Evolutionary conservation across 2,888 invertebrate genomes (phyloP).

Genomic region (Diachrysia chrysitis): DNA sequence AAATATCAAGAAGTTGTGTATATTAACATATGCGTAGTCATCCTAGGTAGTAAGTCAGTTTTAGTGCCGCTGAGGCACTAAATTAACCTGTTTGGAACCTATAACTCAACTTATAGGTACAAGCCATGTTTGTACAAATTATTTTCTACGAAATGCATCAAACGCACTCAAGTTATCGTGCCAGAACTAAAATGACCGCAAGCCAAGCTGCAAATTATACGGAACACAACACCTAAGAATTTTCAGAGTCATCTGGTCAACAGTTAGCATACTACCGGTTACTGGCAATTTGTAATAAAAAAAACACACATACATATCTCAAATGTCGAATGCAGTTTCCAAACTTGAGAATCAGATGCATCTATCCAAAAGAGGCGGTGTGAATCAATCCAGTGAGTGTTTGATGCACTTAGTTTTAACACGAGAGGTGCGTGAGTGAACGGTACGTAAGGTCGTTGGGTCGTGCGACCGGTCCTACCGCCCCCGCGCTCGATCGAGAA

Average conservation of each 20-base stretch:
- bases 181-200: conserved; percentile 6
- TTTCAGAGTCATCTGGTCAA: conserved; percentile 29
- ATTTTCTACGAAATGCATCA: conserved; percentile 18
- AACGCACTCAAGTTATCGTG: conserved; percentile 4
- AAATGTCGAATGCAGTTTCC: conserved; percentile 61
- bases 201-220: conserved; percentile 7
- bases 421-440: conserved; percentile 83
- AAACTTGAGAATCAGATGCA: conserved; percentile 60
- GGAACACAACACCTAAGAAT: conserved; percentile 19
- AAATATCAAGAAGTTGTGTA: too few species aligned
- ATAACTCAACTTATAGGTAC: not conserved
- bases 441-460: conserved; percentile 90
- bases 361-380: conserved; percentile 63
- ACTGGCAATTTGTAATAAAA: conserved; percentile 42
- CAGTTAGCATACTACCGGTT: conserved; percentile 44
- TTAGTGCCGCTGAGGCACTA: not conserved
- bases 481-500: conserved; percentile 77
- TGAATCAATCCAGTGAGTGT: conserved; percentile 59
- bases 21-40: too few species aligned
- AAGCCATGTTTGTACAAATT: conserved; percentile 19
- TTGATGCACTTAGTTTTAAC: conserved; percentile 79
- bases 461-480: conserved; percentile 84
- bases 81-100: too few species aligned
- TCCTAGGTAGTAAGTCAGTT: not conserved
- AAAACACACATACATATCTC: conserved; percentile 70